Conservation (phyloP, 2,113 vertebrate species). For the Sterrhoptilus dennistouni region DNA sequence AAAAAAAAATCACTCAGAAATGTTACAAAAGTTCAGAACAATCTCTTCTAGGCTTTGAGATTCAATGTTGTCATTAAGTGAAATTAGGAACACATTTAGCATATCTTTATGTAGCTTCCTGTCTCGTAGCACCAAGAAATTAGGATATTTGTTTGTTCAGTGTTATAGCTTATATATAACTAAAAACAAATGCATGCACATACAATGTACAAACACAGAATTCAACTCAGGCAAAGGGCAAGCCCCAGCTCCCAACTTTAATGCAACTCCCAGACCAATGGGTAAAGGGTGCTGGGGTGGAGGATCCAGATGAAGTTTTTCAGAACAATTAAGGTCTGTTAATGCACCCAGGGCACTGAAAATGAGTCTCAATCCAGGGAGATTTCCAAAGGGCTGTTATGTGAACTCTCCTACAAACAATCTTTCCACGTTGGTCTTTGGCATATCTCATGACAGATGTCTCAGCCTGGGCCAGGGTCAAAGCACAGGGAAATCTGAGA, state of each 20-base stretch:
- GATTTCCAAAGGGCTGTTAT: not conserved
- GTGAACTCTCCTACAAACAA: not conserved
- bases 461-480: not conserved
- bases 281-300: not conserved
- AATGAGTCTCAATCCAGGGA: not conserved
- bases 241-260: not conserved
- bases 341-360: not conserved
- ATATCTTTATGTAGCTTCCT: not conserved
- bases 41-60: not conserved
- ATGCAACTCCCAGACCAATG: not conserved
- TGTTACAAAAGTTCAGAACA: not conserved
- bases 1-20: not conserved
- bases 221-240: not conserved
- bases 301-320: not conserved
- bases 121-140: not conserved
- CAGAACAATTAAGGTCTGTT: not conserved
- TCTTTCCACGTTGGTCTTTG: not conserved
- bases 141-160: not conserved
- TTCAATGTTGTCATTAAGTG: not conserved
- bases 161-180: not conserved
- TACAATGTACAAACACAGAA: rapidly evolving
- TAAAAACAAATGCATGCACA: not conserved
- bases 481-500: not conserved
- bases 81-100: not conserved
- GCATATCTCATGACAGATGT: not conserved